Base-by-base conservation (phyloP, 2,113 vertebrate species). In the Globicephala melas region DNA sequence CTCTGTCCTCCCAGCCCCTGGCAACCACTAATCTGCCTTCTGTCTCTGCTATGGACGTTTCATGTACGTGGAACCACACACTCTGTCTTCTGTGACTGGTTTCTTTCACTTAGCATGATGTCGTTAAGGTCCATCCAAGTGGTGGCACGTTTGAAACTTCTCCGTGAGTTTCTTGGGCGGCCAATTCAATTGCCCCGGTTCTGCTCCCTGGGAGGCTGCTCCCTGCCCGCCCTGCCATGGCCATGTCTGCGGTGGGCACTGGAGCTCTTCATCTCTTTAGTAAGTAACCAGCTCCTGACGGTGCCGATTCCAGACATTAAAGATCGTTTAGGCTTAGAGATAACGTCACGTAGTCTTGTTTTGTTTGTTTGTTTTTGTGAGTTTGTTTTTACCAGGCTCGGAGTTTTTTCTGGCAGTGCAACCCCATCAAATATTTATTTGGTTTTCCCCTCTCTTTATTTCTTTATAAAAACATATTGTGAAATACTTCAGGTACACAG, bases 61-160 rank as follows among this genome's bases (percentile, higher is more conserved):
- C 67, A 44, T 15, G 7, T 25, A 23, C 23, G 7, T 0, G 18
- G 31, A 84, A 17, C 2, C 47, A n/a, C 8, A 1, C 8, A 2
- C 17, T 36, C 47, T 23, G 21, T 58, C 55, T 10, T 89, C 63
- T 36, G 47, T 71, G 53, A 55, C 53, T 60, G 58, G 11, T 7
- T 17, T 58, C 44, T 76, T n/a, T 33, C 85, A 26, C 84, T 41
- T 25, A 20, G 33, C 14, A 14, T 6, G 31, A 10, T 23, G 12
- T 10, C 13, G 31, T 33, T 20, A n/a, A 26, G n/a, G 85, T 63
- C 44, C n/a, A 10, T 8, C 55, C 33, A 28, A 41, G 20, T 13
- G 1, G 5, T 10, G 9, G 76, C 25, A 2, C 7, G 25, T 14
- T 0, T 41, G 41, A 14, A 5, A 14, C 26, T 17, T 82, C 93